phyloP scores from a whole-genome alignment of 1,140 invertebrate species.

The Vanessa tameamea region DNA sequence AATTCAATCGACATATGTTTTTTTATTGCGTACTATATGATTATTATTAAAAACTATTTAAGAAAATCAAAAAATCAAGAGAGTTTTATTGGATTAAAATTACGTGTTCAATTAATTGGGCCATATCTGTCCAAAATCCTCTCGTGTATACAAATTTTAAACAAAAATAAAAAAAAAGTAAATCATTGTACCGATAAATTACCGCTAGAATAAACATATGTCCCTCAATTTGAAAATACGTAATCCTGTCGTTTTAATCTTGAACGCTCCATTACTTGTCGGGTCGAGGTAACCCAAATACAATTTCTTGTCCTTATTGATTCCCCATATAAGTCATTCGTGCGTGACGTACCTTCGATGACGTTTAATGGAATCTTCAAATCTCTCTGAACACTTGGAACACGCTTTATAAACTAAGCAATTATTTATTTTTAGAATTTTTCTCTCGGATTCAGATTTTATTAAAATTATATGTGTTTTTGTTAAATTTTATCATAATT shows the following conservation, averaged over 20 bases:
- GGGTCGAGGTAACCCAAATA: conserved; percentile 31
- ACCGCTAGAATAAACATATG: conserved; percentile 23
- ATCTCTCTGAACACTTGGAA: conserved; percentile 23
- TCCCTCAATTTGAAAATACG: conserved; percentile 18
- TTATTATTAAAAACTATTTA: too few relatives aligned
- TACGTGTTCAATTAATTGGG: too few relatives aligned
- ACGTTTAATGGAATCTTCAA: conserved; percentile 20
- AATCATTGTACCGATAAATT: conserved; percentile 11
- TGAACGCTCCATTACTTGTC: conserved; percentile 23
- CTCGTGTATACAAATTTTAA: background rate
- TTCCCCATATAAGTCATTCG: conserved; percentile 27
- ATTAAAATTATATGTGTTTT: background rate
- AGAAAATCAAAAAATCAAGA: too few relatives aligned
- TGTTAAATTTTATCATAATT: background rate
- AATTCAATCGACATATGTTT: too few relatives aligned
- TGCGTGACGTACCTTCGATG: conserved; percentile 9
- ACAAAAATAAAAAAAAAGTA: background rate
- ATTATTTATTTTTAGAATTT: background rate
- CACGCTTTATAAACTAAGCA: conserved; percentile 2
- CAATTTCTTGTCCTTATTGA: conserved; percentile 32
- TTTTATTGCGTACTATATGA: too few relatives aligned
- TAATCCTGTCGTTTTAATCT: conserved; percentile 36
- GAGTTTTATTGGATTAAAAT: too few relatives aligned
- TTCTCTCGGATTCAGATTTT: background rate
- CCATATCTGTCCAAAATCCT: too few relatives aligned